phyloP scores from a whole-genome alignment of 2,888 invertebrate species.

The Pegoplata infirma region DNA sequence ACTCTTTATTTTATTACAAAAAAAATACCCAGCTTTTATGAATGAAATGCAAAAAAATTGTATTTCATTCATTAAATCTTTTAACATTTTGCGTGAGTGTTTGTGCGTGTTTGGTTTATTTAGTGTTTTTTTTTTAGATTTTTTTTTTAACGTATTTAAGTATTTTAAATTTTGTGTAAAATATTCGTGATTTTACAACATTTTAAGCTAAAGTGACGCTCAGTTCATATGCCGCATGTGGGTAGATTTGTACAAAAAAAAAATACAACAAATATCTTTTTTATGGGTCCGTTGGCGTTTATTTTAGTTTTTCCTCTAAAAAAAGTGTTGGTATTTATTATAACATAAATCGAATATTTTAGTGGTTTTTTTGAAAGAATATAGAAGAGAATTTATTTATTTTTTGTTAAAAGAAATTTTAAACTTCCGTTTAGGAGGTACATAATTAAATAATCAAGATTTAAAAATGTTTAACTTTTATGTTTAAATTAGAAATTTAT shows the following conservation, averaged over 20 bases:
- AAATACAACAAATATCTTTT: constrained; percentile 32
- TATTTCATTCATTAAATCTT: constrained; percentile 59
- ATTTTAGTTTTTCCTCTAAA: not conserved
- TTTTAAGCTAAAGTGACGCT: constrained; percentile 46
- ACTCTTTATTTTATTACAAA: too few relatives aligned
- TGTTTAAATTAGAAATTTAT: too few relatives aligned
- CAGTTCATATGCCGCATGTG: constrained; percentile 35
- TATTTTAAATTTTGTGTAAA: constrained; percentile 20
- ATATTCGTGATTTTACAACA: constrained; percentile 42
- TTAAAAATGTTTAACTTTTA: too few relatives aligned
- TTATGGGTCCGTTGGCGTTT: constrained; percentile 61
- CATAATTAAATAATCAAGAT: too few relatives aligned
- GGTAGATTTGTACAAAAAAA: constrained; percentile 49
- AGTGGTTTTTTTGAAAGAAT: not conserved
- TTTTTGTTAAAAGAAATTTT: not conserved
- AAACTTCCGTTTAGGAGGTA: not conserved
- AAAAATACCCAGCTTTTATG: constrained; percentile 25
- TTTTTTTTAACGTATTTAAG: not conserved
- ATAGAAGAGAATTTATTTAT: not conserved
- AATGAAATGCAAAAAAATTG: constrained; percentile 23
- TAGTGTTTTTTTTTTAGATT: constrained; percentile 8
- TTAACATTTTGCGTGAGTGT: constrained; percentile 55
- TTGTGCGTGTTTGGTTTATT: constrained; percentile 42
- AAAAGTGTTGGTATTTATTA: not conserved
- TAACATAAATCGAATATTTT: not conserved